These are phyloP conservation scores for Symphodus melops DNA, from an alignment of 2,113 vertebrate genomes.

Conservation along the genomic window DNA sequence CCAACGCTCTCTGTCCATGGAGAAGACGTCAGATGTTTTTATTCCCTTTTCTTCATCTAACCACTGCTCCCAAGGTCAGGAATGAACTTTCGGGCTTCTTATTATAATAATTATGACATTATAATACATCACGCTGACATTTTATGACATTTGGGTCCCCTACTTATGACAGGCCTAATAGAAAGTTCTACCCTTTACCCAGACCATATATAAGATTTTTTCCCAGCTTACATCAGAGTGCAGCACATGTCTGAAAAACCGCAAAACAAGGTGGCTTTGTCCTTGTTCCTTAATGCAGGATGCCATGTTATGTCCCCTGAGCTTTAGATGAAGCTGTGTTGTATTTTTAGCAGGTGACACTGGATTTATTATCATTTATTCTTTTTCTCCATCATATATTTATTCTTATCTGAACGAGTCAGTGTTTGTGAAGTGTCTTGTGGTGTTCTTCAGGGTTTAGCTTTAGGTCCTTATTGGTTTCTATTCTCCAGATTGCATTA, in stretches of 20 bases:
- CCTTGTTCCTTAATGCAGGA: background rate
- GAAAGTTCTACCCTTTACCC: background rate
- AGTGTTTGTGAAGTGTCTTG: background rate
- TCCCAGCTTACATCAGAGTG: background rate
- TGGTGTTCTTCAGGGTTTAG: conserved; percentile 3
- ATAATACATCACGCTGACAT: background rate
- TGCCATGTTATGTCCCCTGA: background rate
- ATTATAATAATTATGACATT: background rate
- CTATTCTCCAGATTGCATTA: background rate
- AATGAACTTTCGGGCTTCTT: background rate
- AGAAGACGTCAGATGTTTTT: background rate
- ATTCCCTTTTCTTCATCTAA: background rate
- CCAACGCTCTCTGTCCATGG: background rate
- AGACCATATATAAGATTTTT: background rate
- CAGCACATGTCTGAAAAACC: background rate
- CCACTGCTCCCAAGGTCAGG: background rate
- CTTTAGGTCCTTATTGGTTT: background rate
- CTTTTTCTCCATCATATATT: background rate
- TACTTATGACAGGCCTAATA: background rate
- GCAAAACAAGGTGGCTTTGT: background rate
- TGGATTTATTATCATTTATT: background rate
- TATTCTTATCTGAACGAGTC: background rate
- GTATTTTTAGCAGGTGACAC: too few relatives aligned
- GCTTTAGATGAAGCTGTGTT: background rate
- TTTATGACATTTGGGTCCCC: background rate